A percentile compares a stretch with the other conserved stretches of the same genome.
Evolutionary conservation across 2,113 vertebrate genomes (phyloP).

Genomic region (Hyla sarda): DNA sequence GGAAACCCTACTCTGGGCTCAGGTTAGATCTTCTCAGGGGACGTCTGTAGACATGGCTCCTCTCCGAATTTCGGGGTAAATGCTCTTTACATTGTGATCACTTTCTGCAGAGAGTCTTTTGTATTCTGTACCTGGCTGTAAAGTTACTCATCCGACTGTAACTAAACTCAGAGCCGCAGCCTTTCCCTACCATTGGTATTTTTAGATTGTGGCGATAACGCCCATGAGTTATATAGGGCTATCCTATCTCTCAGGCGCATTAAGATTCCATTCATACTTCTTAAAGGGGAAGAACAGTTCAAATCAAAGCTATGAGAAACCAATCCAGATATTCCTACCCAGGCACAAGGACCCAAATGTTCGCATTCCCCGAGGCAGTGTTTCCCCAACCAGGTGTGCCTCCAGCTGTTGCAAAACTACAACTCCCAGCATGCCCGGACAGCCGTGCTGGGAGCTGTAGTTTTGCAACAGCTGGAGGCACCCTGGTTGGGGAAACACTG

Average conservation of each 20-base stretch:
- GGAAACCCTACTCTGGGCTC: no score
- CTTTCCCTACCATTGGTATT: neutral
- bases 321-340: neutral
- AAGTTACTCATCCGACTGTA: neutral
- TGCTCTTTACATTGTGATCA: no score
- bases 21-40: no score
- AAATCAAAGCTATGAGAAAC: neutral
- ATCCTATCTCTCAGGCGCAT: neutral
- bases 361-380: no score
- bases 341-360: neutral
- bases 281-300: neutral
- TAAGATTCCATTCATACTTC: neutral
- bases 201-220: neutral
- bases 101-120: no score
- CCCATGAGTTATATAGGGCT: neutral
- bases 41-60: neutral
- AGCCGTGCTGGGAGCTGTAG: no score
- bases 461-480: no score
- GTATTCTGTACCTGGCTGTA: constrained; percentile 4
- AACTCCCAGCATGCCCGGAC: no score
- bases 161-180: neutral
- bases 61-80: no score
- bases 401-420: no score
- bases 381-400: no score
- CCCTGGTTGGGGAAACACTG: no score